Evolutionary conservation across 2,888 invertebrate species (phyloP).

Genomic region (Plusia festucae): DNA sequence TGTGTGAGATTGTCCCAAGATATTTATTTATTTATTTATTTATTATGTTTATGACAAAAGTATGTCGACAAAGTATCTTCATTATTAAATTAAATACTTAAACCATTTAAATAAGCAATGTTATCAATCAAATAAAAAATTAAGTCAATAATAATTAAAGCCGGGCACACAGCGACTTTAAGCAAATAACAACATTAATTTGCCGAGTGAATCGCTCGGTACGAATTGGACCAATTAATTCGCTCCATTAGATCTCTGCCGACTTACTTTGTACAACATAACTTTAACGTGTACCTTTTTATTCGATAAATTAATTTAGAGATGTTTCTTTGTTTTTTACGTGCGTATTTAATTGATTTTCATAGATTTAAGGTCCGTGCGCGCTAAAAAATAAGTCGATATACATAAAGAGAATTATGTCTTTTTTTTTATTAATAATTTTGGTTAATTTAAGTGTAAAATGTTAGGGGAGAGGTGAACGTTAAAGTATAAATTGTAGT

Average conservation of each 20-base stretch:
- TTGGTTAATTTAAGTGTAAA: no score
- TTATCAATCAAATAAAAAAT: conserved; percentile 10
- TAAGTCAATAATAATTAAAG: conserved; percentile 11
- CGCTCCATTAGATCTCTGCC: conserved; percentile 68
- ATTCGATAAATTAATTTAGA: conserved; percentile 55
- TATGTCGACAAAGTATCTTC: no score
- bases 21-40: no score
- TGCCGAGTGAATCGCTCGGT: conserved; percentile 61
- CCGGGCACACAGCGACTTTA: conserved; percentile 32
- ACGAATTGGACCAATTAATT: conserved; percentile 76
- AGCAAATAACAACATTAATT: conserved; percentile 59
- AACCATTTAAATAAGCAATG: not conserved
- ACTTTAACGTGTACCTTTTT: conserved; percentile 53
- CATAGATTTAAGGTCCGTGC: no score
- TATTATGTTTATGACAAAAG: no score
- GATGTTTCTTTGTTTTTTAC: conserved; percentile 11
- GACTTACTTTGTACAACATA: conserved; percentile 60
- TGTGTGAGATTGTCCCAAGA: no score
- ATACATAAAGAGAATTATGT: no score
- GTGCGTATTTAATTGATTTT: no score
- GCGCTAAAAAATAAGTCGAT: no score
- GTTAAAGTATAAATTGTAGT: no score
- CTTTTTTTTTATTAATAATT: no score
- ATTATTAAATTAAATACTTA: not conserved
- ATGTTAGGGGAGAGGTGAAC: no score